These are phyloP conservation scores for Turnix velox DNA, from an alignment of 2,113 vertebrate species.

Conservation along the genomic window DNA sequence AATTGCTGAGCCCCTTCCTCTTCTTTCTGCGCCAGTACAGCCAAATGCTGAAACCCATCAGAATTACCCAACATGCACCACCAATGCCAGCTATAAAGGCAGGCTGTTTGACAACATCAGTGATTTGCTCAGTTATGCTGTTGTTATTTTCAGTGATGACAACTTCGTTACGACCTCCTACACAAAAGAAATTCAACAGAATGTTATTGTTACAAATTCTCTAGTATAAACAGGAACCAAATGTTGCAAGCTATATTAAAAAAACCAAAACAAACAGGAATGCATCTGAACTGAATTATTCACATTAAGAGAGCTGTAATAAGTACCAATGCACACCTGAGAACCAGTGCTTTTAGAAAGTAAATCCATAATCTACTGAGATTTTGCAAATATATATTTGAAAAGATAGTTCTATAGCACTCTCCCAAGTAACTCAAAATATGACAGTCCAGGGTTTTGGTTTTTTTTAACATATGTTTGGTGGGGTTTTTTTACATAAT, in stretches of 20 bases:
- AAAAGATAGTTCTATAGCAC: not conserved
- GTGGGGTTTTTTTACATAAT: not conserved
- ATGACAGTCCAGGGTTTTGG: not conserved
- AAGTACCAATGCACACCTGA: not conserved
- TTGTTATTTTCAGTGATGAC: conserved; percentile 96
- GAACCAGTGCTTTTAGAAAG: not conserved
- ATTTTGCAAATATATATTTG: not conserved
- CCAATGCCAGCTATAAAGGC: conserved; percentile 98
- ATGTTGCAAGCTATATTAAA: not conserved
- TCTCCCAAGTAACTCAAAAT: not conserved
- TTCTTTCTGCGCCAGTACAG: conserved; percentile 99
- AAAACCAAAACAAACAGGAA: not conserved
- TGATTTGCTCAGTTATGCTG: conserved; percentile 99
- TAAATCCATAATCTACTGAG: not conserved
- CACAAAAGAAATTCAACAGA: not conserved
- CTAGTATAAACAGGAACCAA: not conserved
- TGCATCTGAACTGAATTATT: not conserved
- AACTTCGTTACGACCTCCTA: conserved; percentile 84
- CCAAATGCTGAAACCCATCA: conserved; percentile 99
- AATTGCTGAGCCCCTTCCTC: conserved; percentile 99
- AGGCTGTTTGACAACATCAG: conserved; percentile 98
- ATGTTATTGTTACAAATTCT: not conserved
- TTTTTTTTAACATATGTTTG: not conserved
- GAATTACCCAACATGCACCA: conserved; percentile 98
- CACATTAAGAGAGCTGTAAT: not conserved